Conservation (phyloP, 2,113 vertebrate species). For the Peromyscus maniculatus region DNA sequence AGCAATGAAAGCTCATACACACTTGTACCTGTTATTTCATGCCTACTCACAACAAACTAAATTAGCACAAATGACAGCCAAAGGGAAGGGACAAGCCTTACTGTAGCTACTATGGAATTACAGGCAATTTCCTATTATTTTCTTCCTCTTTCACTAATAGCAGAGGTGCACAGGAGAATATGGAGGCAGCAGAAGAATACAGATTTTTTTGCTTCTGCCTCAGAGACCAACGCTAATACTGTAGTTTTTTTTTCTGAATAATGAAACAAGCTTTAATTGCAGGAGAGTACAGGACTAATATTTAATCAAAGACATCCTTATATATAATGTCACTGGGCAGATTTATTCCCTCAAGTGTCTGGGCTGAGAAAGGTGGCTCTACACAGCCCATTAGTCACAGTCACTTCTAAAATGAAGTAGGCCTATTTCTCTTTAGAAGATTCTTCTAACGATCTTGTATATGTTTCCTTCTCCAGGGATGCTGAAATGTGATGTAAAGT, state of each 20-base stretch:
- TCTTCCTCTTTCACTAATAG: background rate
- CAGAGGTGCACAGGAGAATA: background rate
- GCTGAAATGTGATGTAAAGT: background rate
- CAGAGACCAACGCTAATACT: background rate
- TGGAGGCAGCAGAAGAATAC: background rate
- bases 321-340: background rate
- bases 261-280: background rate
- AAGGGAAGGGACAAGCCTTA: background rate
- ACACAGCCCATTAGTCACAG: background rate
- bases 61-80: background rate
- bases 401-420: background rate
- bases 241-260: background rate
- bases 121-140: background rate
- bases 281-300: background rate
- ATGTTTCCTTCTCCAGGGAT: background rate
- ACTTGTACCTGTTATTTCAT: background rate
- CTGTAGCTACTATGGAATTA: background rate
- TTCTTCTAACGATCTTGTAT: background rate
- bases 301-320: background rate
- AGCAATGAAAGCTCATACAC: background rate
- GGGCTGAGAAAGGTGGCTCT: background rate
- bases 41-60: background rate
- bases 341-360: background rate
- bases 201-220: background rate
- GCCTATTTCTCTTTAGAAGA: constrained; percentile 3